Conservation (phyloP, 2,113 vertebrate genomes). For the Furnarius figulus region DNA sequence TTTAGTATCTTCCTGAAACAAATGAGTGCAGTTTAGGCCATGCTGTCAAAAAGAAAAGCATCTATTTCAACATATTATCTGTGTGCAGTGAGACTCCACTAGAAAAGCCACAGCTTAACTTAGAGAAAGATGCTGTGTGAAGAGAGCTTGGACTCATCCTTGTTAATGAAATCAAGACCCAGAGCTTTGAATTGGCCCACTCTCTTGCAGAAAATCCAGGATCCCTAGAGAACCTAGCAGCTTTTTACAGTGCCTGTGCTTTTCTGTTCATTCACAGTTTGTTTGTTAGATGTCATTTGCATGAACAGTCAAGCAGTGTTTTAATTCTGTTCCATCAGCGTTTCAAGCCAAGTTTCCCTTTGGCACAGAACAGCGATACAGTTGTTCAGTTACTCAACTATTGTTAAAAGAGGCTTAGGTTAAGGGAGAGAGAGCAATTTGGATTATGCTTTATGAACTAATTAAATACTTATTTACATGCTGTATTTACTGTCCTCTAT, state of each 20-base stretch:
- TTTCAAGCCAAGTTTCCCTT: conserved; percentile 38
- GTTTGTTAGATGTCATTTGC: conserved; percentile 56
- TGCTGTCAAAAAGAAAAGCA: background rate
- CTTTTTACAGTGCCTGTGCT: background rate
- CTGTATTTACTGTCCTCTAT: background rate
- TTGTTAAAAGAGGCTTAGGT: conserved; percentile 46
- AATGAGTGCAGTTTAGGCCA: background rate
- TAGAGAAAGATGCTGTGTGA: background rate
- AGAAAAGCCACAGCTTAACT: background rate
- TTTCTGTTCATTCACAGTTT: conserved; percentile 50
- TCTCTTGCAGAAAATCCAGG: conserved; percentile 9
- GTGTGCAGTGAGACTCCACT: background rate
- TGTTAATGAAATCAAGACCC: conserved; percentile 9
- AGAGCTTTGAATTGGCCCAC: conserved; percentile 14
- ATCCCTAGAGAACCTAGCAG: background rate
- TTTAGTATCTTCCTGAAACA: background rate
- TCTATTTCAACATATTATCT: background rate
- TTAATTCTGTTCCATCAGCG: background rate
- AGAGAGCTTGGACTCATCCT: background rate
- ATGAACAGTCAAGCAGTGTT: conserved; percentile 48
- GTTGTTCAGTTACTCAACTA: conserved; percentile 16
- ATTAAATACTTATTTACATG: conserved; percentile 58
- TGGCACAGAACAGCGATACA: background rate
- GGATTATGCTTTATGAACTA: conserved; percentile 41
- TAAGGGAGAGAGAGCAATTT: conserved; percentile 26